Conservation (phyloP, 2,888 invertebrate species). For the Nomada flava region DNA sequence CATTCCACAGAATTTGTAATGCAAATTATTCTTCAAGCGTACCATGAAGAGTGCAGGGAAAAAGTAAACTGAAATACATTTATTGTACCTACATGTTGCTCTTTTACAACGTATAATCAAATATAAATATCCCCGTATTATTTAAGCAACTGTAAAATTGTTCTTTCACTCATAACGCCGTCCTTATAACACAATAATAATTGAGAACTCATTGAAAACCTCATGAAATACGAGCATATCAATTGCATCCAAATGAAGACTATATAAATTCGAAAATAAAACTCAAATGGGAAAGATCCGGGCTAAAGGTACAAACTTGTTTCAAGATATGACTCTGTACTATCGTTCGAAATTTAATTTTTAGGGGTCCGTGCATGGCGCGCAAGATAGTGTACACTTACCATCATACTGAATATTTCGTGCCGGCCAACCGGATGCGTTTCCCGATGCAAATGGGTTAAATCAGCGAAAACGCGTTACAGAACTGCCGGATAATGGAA, state of each 20-base stretch:
- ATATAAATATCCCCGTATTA: too few relatives aligned
- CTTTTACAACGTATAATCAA: too few relatives aligned
- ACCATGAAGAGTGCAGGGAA: too few relatives aligned
- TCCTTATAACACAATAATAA: too few relatives aligned
- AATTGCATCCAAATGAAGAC: too few relatives aligned
- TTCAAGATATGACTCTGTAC: background rate
- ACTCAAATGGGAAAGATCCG: background rate
- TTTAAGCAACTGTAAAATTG: too few relatives aligned
- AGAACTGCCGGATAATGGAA: conserved; percentile 55
- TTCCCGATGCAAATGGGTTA: conserved; percentile 51
- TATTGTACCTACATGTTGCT: too few relatives aligned
- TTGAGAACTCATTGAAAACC: too few relatives aligned
- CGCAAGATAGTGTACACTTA: conserved; percentile 8
- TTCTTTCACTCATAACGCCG: too few relatives aligned
- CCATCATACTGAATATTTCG: conserved; percentile 18
- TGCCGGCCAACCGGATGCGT: conserved; percentile 4
- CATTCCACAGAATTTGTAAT: background rate
- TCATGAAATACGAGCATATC: too few relatives aligned
- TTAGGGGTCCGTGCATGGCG: too few relatives aligned
- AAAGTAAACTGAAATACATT: too few relatives aligned
- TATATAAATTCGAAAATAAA: background rate
- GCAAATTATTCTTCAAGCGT: background rate
- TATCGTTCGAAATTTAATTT: background rate
- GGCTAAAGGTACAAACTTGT: background rate
- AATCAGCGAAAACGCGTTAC: conserved; percentile 57